These are phyloP conservation scores for Tiaroga cobitis DNA, from an alignment of 2,797 vertebrate species.

Conservation along the genomic window DNA sequence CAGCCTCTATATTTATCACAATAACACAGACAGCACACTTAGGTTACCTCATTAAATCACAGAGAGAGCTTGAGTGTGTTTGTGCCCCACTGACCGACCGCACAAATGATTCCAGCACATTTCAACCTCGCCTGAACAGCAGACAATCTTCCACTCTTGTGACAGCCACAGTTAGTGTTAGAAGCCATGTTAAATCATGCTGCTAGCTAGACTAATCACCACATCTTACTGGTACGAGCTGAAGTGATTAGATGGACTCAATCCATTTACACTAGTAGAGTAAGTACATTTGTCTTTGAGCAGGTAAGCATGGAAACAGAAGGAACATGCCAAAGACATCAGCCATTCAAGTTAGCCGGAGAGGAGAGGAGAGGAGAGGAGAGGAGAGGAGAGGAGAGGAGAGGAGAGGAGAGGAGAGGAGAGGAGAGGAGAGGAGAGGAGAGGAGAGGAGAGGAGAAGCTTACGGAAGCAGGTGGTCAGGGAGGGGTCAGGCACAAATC, in stretches of 20 bases:
- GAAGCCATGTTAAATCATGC: slow-evolving; percentile 36
- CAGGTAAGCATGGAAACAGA: slow-evolving; percentile 4
- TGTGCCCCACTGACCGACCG: slow-evolving; percentile 26
- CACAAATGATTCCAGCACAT: background rate
- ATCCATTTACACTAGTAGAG: background rate
- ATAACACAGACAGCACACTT: slow-evolving; percentile 36
- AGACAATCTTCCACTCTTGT: background rate
- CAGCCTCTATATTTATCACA: slow-evolving; percentile 47
- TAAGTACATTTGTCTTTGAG: background rate
- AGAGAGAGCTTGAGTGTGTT: slow-evolving; percentile 34
- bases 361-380: background rate
- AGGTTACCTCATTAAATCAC: slow-evolving; percentile 40
- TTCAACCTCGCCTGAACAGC: slow-evolving; percentile 22
- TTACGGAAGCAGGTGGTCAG: slow-evolving; percentile 91
- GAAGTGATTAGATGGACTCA: slow-evolving; percentile 6
- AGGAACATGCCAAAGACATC: slow-evolving; percentile 5
- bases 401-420: background rate
- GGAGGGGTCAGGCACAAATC: slow-evolving; percentile 87
- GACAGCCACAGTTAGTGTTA: slow-evolving; percentile 26
- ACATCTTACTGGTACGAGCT: background rate
- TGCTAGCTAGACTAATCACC: background rate
- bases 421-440: background rate
- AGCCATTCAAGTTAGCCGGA: background rate
- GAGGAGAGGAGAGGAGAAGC: slow-evolving; percentile 54
- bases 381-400: background rate